phyloP scores from a whole-genome alignment of 2,888 invertebrate genomes.

The Muscina levida region DNA sequence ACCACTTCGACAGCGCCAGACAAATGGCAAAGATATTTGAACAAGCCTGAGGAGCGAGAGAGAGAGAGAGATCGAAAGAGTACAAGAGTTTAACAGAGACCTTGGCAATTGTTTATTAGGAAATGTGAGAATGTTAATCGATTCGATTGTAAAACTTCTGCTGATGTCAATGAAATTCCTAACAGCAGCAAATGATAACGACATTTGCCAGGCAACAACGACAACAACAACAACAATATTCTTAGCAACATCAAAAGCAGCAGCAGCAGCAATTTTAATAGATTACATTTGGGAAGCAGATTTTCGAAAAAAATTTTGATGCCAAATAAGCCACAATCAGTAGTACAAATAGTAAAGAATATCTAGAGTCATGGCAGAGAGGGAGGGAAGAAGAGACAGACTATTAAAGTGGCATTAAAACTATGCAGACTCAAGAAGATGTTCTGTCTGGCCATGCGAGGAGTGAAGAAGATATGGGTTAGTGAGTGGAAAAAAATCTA shows the following conservation, averaged over 20 bases:
- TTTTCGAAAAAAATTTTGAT: conserved; percentile 43
- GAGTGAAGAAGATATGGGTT: background rate
- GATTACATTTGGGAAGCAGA: conserved; percentile 50
- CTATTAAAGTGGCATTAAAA: conserved; percentile 58
- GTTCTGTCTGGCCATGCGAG: conserved; percentile 30
- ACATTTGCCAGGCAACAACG: conserved; percentile 37
- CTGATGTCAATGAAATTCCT: conserved; percentile 9
- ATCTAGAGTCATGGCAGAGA: too few relatives aligned
- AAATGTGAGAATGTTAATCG: conserved; percentile 64
- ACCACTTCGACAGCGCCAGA: conserved; percentile 9
- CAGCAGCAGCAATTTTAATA: conserved; percentile 55
- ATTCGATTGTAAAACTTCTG: conserved; percentile 56
- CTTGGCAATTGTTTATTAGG: conserved; percentile 13
- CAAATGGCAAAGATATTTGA: conserved; percentile 22
- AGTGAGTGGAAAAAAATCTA: conserved; percentile 4
- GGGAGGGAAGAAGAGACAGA: background rate
- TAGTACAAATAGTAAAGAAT: background rate
- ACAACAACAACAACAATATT: conserved; percentile 1
- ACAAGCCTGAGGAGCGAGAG: background rate
- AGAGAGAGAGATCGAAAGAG: too few relatives aligned
- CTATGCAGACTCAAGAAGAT: conserved; percentile 48
- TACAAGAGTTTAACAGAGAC: background rate
- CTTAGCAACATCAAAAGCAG: conserved; percentile 32
- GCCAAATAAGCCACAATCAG: conserved; percentile 45
- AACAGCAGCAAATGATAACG: conserved; percentile 51